These are phyloP conservation scores for Oopsacas minuta DNA, from an alignment of 37 sponge, comb jelly and placozoan species.

Conservation along the genomic window DNA sequence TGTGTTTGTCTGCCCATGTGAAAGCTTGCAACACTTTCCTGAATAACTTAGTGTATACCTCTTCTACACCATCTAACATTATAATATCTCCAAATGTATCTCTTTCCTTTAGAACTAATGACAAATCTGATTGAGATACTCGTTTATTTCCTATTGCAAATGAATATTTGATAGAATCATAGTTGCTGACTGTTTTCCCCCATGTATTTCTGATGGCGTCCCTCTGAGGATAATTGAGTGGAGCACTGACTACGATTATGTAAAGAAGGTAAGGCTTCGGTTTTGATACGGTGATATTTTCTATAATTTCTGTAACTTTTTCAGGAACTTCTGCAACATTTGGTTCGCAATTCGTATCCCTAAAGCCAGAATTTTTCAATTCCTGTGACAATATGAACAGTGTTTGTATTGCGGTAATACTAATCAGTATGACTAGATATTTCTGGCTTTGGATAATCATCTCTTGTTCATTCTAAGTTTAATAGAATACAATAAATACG, in stretches of 20 bases:
- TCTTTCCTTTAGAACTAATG: neutral
- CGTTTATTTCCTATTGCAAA: neutral
- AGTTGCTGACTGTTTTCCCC: neutral
- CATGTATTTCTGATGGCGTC: neutral
- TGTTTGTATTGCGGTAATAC: too few species aligned
- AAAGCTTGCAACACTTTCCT: neutral
- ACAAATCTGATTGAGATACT: neutral
- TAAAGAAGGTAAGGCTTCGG: neutral
- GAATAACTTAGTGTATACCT: neutral
- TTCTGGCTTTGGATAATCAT: too few species aligned
- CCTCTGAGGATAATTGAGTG: neutral
- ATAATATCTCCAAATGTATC: neutral
- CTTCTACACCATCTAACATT: neutral
- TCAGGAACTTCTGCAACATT: too few species aligned
- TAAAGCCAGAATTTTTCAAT: too few species aligned
- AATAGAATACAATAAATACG: too few species aligned
- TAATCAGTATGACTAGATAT: too few species aligned
- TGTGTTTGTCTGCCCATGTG: neutral
- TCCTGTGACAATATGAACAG: too few species aligned
- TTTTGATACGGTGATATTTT: too few species aligned
- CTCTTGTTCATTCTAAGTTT: too few species aligned
- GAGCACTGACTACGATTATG: neutral
- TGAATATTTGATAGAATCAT: neutral
- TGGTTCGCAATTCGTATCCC: too few species aligned
- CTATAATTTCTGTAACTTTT: too few species aligned